Percentiles rank a stretch among this genome's conserved stretches.
These are phyloP conservation scores for Cyprinodon tularosa DNA, from an alignment of 2,113 vertebrate species.

Conservation along the genomic window DNA sequence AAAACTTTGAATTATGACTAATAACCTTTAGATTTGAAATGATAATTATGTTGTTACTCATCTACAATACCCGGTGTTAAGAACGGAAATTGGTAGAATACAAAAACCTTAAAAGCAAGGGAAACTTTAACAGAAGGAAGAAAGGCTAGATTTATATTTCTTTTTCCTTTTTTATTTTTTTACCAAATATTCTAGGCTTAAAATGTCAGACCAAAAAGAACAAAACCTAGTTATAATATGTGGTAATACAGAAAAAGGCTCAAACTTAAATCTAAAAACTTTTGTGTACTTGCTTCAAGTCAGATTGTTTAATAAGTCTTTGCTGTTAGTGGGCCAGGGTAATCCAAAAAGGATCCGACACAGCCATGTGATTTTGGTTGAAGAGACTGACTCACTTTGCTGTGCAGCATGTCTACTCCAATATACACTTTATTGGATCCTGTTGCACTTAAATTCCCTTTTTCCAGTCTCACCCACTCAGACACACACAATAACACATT, in stretches of 20 bases:
- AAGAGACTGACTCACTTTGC: slow-evolving; percentile 24
- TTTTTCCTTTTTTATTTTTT: neutral
- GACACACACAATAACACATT: slow-evolving; percentile 27
- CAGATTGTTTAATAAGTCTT: neutral
- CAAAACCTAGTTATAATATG: neutral
- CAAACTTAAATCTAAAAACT: neutral
- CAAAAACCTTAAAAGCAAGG: neutral
- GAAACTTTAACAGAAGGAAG: slow-evolving; percentile 1
- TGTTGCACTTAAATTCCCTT: slow-evolving; percentile 35
- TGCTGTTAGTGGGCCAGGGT: neutral
- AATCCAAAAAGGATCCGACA: neutral
- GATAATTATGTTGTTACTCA: slow-evolving; percentile 4
- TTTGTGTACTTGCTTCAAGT: slow-evolving; percentile 1
- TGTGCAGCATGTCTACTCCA: slow-evolving; percentile 29
- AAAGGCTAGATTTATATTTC: slow-evolving; percentile 1
- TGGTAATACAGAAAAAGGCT: slow-evolving; percentile 6
- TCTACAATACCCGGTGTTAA: neutral
- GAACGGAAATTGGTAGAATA: neutral
- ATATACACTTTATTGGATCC: slow-evolving; percentile 57
- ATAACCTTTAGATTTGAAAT: slow-evolving; percentile 8
- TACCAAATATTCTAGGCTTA: neutral
- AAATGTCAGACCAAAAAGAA: neutral
- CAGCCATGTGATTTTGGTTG: neutral
- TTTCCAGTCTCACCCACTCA: slow-evolving; percentile 28
- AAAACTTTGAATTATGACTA: slow-evolving; percentile 3